Conservation (phyloP, 2,888 invertebrate species). For the Brachynemurus nebulosus region DNA sequence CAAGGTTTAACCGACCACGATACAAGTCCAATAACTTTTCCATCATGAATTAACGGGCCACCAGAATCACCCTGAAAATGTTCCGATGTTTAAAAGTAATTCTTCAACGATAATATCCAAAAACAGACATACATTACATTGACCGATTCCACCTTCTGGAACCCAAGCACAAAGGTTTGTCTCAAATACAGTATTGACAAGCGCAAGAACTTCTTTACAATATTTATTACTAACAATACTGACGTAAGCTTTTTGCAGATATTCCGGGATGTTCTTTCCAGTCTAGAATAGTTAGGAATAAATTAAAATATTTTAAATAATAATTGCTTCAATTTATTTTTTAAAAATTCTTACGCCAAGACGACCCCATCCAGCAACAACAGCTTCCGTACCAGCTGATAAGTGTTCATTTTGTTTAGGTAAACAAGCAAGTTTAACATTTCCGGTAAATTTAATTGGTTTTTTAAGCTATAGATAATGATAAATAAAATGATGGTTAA, state of each 20-base stretch:
- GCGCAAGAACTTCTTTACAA: background rate
- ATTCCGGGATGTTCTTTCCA: background rate
- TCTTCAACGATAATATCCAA: too few relatives aligned
- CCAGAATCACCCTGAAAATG: slow-evolving; percentile 43
- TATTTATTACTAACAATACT: background rate
- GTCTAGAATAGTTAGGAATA: background rate
- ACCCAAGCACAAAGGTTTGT: background rate
- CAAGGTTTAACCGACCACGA: slow-evolving; percentile 42
- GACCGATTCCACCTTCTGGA: slow-evolving; percentile 31
- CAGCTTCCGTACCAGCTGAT: background rate
- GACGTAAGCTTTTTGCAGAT: background rate
- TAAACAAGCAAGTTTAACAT: too few relatives aligned
- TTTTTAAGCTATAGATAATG: too few relatives aligned
- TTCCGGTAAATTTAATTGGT: too few relatives aligned
- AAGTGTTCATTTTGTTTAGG: background rate
- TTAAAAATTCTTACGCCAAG: background rate
- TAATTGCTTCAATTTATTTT: background rate
- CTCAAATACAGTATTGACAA: background rate
- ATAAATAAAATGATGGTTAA: too few relatives aligned
- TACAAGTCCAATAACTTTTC: slow-evolving; percentile 35
- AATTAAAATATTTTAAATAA: background rate
- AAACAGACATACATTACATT: slow-evolving; percentile 37
- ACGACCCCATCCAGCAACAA: background rate
- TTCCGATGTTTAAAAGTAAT: too few relatives aligned
- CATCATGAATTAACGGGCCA: slow-evolving; percentile 34